Base-by-base conservation (phyloP, 1,140 invertebrate genomes). In the Cotesia typhae region DNA sequence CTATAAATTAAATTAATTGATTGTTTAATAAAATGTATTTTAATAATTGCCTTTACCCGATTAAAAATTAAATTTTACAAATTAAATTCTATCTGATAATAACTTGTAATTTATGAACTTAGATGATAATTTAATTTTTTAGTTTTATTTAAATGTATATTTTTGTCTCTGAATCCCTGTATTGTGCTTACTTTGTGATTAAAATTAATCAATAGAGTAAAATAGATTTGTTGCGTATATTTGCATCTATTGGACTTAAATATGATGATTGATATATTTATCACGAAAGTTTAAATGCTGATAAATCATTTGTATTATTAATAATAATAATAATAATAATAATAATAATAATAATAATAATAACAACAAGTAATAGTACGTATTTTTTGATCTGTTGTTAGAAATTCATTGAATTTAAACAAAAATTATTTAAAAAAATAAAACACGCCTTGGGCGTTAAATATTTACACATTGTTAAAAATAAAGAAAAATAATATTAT, bases 401-500 rank as follows among this genome's bases (percentile, higher is more conserved):
- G 6, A 9, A 47, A 47, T 47, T 47, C 41, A 47, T 47, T 7
- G 41, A 47, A 47, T 47, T 47, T 47, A 47, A 47, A 47, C 5
- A 47, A 47, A 9, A 47, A 47, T 47, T 47, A 47, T 47, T 5
- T 9, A 9, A 47, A 47, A 57, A 57, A 57, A 17, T 57, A 57
- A 14, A 14, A n/a, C 53, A 57, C 53, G 20, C 59, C 17, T 20
- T 60, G 28, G 7, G 17, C 17, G 9, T 35, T 63, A 66, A 66
- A 66, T 57, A 70, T 51, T 60, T 66, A 72, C 65, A 71, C 57
- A 71, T 65, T 57, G 59, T 67, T 72, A 55, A 38, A 20, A 52
- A 59, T 14, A 38, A 59, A 72, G 47, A 67, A 60, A 47, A 47
- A 9, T 47, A 47, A 9, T 47, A 72, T 59, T 67, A 72, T 72